Conservation (phyloP, 2,797 vertebrate genomes). For the Acanthurus lineatus region DNA sequence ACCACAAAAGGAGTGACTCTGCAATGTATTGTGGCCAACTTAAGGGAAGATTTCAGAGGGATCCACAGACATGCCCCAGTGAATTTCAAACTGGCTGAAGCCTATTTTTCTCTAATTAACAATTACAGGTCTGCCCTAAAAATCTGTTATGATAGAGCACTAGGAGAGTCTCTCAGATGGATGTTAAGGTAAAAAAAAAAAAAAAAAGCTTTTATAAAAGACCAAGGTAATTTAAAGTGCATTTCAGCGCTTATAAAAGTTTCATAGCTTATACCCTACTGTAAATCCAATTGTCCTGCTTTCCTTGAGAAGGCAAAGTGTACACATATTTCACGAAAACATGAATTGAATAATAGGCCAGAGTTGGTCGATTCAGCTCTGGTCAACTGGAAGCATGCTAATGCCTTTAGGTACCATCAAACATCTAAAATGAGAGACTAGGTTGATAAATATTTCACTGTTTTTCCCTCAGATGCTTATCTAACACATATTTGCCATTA, state of each 20-base stretch:
- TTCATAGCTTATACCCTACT: slow-evolving; percentile 56
- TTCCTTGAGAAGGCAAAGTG: slow-evolving; percentile 46
- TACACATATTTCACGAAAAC: slow-evolving; percentile 56
- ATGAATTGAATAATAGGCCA: slow-evolving; percentile 59
- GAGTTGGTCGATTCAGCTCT: slow-evolving; percentile 39
- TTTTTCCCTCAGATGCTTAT: slow-evolving; percentile 56
- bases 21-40: slow-evolving; percentile 59
- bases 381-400: slow-evolving; percentile 54
- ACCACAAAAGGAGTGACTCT: slow-evolving; percentile 64
- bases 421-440: slow-evolving; percentile 53
- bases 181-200: slow-evolving; percentile 34
- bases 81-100: slow-evolving; percentile 53
- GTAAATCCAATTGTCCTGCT: slow-evolving; percentile 68
- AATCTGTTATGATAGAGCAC: slow-evolving; percentile 54
- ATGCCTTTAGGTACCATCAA: slow-evolving; percentile 67
- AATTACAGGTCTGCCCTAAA: slow-evolving; percentile 59
- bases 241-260: slow-evolving; percentile 69
- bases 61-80: slow-evolving; percentile 49
- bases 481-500: slow-evolving; percentile 58
- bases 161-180: slow-evolving; percentile 37
- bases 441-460: slow-evolving; percentile 74
- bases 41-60: slow-evolving; percentile 51
- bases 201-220: slow-evolving; percentile 48
- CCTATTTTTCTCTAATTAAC: slow-evolving; percentile 67
- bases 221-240: slow-evolving; percentile 65